These are phyloP conservation scores for Onychostruthus taczanowskii DNA, from an alignment of 2,113 vertebrate genomes.

Conservation along the genomic window DNA sequence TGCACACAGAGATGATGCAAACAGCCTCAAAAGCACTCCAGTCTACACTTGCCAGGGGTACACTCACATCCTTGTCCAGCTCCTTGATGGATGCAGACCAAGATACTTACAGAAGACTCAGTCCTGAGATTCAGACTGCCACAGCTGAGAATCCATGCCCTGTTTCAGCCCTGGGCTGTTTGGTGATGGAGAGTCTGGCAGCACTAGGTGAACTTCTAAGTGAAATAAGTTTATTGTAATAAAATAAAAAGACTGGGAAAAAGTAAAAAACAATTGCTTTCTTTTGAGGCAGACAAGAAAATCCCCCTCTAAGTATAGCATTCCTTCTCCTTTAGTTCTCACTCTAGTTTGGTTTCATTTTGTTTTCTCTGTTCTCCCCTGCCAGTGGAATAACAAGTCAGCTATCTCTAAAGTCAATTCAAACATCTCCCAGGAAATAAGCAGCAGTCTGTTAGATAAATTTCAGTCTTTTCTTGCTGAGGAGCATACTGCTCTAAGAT, in stretches of 20 bases:
- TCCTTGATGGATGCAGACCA: neutral
- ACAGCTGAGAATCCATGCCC: neutral
- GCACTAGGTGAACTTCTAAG: neutral
- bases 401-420: slow-evolving; percentile 11
- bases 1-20: neutral
- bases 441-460: slow-evolving; percentile 16
- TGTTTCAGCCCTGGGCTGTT: neutral
- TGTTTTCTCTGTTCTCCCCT: neutral
- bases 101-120: neutral
- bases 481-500: neutral
- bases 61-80: neutral
- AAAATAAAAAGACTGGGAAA: neutral
- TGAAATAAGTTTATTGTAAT: neutral
- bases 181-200: neutral
- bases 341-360: neutral
- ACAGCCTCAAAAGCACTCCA: neutral
- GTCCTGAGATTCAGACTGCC: neutral
- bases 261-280: neutral
- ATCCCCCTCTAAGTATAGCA: neutral
- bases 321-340: neutral
- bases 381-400: slow-evolving; percentile 4
- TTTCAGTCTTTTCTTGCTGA: slow-evolving; percentile 32
- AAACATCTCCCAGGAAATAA: slow-evolving; percentile 42
- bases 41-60: neutral
- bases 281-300: neutral